A percentile compares a stretch with the other conserved stretches of the same genome.
Conservation (phyloP, 2,888 invertebrate species). For the Colletes collaris region DNA sequence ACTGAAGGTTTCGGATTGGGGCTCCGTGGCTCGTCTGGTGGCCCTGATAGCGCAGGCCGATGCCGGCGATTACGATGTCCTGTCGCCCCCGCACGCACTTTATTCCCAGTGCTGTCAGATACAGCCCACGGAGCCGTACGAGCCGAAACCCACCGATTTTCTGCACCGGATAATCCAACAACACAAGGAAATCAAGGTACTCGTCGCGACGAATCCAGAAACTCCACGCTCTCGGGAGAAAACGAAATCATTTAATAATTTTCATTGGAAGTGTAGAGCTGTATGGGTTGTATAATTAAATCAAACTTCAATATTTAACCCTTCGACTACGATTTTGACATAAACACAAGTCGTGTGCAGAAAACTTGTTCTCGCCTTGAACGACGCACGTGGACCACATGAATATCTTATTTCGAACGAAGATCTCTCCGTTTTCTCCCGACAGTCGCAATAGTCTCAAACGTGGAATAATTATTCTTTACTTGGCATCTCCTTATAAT, state of each 20-base stretch:
- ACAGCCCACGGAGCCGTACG: constrained; percentile 84
- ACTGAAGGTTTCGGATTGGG: constrained; percentile 88
- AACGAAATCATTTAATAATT: too few relatives aligned
- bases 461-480: too few relatives aligned
- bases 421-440: not conserved
- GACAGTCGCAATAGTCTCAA: not conserved
- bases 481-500: too few relatives aligned
- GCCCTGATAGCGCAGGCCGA: constrained; percentile 91
- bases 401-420: too few relatives aligned
- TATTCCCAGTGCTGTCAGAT: constrained; percentile 87
- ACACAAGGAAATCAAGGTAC: constrained; percentile 85
- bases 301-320: too few relatives aligned
- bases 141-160: constrained; percentile 87
- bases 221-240: too few relatives aligned
- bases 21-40: constrained; percentile 88
- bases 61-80: constrained; percentile 88
- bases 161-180: constrained; percentile 87
- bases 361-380: too few relatives aligned
- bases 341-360: too few relatives aligned
- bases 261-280: too few relatives aligned
- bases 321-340: too few relatives aligned
- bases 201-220: constrained; percentile 7
- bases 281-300: too few relatives aligned
- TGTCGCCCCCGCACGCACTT: constrained; percentile 85
- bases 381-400: too few relatives aligned